Conservation (phyloP, 2,797 vertebrate genomes). For the Danio jaintianensis region DNA sequence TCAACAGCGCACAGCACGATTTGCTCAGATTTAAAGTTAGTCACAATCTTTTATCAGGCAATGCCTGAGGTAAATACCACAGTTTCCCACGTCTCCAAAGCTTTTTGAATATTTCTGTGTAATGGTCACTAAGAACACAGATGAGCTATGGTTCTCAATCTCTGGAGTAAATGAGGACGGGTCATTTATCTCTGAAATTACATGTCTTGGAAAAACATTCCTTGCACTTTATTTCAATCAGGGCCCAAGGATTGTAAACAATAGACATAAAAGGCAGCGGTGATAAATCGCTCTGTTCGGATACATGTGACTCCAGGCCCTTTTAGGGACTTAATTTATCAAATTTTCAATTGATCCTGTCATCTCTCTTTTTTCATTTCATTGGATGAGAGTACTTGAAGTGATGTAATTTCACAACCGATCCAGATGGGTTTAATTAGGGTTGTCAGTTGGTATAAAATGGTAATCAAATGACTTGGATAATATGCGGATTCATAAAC, state of each 20-base stretch:
- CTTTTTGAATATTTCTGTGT: constrained; percentile 13
- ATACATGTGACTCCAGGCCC: constrained; percentile 41
- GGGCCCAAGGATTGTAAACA: constrained; percentile 45
- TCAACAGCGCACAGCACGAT: constrained; percentile 28
- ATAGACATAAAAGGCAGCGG: constrained; percentile 45
- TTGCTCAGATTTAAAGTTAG: constrained; percentile 21
- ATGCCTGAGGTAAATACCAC: constrained; percentile 13
- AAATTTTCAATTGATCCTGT: constrained; percentile 30
- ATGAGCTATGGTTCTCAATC: constrained; percentile 53
- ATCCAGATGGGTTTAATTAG: constrained; percentile 4
- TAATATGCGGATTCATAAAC: not conserved
- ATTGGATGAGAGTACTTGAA: constrained; percentile 18
- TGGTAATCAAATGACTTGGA: not conserved
- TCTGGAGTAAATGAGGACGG: constrained; percentile 54
- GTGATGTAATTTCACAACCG: constrained; percentile 5
- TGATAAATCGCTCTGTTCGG: constrained; percentile 49
- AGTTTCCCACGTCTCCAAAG: not conserved
- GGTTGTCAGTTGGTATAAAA: not conserved
- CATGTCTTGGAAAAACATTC: constrained; percentile 59
- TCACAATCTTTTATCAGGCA: constrained; percentile 13
- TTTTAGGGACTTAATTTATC: constrained; percentile 33
- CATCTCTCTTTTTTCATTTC: constrained; percentile 13
- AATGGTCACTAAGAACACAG: constrained; percentile 35
- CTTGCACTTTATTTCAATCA: constrained; percentile 53
- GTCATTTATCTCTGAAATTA: constrained; percentile 56